phyloP scores from a whole-genome alignment of 2,888 invertebrate genomes.

The Lydus trimaculatus region DNA sequence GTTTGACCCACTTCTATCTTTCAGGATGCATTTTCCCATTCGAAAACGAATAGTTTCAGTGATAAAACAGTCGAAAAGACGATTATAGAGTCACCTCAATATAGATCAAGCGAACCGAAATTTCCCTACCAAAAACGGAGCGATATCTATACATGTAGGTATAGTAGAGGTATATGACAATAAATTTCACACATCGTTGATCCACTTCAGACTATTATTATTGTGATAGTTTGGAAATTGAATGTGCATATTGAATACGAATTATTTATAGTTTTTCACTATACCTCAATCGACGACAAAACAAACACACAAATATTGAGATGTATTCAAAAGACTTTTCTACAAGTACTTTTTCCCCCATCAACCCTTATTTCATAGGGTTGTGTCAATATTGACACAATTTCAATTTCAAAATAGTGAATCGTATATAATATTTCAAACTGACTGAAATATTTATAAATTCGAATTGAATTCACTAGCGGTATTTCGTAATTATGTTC shows the following conservation, averaged over 20 bases:
- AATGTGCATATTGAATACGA: no score
- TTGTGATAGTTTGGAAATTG: no score
- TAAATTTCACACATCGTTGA: background rate
- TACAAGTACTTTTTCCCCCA: background rate
- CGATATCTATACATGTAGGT: no score
- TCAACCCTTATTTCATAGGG: background rate
- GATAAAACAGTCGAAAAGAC: background rate
- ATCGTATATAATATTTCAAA: constrained; percentile 4
- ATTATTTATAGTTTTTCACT: no score
- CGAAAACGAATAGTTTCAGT: background rate
- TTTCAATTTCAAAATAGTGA: constrained; percentile 9
- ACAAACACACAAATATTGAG: no score
- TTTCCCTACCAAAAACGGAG: background rate
- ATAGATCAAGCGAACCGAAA: no score
- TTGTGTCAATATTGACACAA: background rate
- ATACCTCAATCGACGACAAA: no score
- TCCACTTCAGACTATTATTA: background rate
- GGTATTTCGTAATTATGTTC: constrained; percentile 3
- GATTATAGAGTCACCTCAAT: no score
- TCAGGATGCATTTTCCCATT: background rate
- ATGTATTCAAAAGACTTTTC: background rate
- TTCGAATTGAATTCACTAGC: background rate
- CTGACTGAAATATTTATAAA: background rate
- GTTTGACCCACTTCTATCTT: constrained; percentile 5
- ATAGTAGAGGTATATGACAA: no score